phyloP scores from a whole-genome alignment of 2,888 invertebrate species.

The Chironomus tentans region DNA sequence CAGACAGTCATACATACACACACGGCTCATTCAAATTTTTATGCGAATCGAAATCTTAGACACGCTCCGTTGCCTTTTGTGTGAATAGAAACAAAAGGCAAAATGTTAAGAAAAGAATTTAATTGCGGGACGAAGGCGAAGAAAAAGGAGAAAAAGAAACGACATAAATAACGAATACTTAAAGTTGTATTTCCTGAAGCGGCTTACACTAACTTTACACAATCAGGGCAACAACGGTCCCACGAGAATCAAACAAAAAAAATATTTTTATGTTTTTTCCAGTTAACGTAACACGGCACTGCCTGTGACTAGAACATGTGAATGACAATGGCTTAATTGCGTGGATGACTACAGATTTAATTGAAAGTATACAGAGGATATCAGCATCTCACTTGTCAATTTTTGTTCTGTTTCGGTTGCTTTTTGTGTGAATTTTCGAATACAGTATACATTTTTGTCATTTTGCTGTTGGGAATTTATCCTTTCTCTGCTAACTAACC shows the following conservation, averaged over 20 bases:
- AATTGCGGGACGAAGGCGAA: background rate
- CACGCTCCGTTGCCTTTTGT: constrained; percentile 23
- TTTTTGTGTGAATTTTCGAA: background rate
- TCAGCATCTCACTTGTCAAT: background rate
- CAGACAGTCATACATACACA: background rate
- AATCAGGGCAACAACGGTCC: background rate
- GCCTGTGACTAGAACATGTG: no score
- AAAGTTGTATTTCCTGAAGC: constrained; percentile 23
- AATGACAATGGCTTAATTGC: background rate
- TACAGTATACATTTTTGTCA: no score
- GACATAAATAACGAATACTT: background rate
- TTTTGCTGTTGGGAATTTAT: no score
- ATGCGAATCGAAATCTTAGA: constrained; percentile 18
- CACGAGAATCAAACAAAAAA: background rate
- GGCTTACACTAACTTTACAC: background rate
- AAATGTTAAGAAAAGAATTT: background rate
- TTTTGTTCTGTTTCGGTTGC: no score
- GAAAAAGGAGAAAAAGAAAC: background rate
- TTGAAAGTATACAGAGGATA: background rate
- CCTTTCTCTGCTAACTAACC: no score
- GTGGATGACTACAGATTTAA: background rate
- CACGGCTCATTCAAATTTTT: background rate
- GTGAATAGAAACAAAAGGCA: constrained; percentile 18
- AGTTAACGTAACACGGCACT: no score
- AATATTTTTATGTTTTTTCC: no score